A percentile compares a stretch with the other conserved stretches of the same genome.
phyloP scores from a whole-genome alignment of 2,113 vertebrate genomes.

The Sterna hirundo region DNA sequence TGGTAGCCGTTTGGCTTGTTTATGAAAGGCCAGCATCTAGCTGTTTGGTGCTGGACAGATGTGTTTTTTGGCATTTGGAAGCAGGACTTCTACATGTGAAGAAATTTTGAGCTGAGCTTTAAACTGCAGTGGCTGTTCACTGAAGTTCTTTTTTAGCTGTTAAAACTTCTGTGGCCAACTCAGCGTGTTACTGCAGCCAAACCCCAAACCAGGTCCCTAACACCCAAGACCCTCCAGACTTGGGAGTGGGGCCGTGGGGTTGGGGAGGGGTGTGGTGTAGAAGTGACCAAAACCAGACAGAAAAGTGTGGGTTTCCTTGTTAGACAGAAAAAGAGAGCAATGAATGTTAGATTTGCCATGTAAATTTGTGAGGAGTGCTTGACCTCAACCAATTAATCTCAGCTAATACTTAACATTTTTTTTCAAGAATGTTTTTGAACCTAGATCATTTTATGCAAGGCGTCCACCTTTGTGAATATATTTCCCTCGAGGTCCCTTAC shows the following conservation, averaged over 20 bases:
- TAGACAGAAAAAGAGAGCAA: background rate
- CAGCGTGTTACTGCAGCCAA: background rate
- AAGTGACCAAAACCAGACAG: background rate
- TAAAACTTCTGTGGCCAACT: background rate
- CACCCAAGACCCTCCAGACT: background rate
- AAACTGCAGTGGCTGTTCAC: background rate
- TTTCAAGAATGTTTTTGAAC: background rate
- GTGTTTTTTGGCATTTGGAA: background rate
- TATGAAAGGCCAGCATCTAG: background rate
- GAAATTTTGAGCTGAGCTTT: background rate
- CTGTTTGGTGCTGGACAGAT: background rate
- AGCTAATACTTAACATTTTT: background rate
- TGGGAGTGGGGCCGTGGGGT: too few relatives aligned
- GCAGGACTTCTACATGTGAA: background rate
- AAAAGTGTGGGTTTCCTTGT: background rate
- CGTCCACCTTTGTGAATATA: background rate
- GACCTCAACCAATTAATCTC: slow-evolving; percentile 23
- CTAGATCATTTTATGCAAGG: background rate
- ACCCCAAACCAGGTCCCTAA: background rate
- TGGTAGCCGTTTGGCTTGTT: background rate
- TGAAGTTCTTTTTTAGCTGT: background rate
- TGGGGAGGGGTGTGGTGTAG: background rate
- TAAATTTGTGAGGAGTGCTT: background rate
- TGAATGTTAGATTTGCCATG: background rate
- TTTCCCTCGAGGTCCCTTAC: background rate